These are phyloP conservation scores for Erebia epiphron DNA, from an alignment of 2,888 invertebrate genomes.

Conservation along the genomic window DNA sequence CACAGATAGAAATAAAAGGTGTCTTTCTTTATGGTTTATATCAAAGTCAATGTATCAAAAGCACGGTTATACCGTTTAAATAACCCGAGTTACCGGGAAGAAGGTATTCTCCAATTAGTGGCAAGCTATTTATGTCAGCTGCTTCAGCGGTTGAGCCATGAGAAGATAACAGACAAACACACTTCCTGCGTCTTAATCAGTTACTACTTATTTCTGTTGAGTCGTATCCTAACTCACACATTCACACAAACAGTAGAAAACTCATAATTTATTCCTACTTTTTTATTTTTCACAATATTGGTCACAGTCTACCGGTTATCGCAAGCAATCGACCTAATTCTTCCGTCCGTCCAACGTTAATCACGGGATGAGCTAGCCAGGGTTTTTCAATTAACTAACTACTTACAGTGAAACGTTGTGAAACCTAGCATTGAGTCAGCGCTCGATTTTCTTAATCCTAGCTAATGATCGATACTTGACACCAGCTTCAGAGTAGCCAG, in stretches of 20 bases:
- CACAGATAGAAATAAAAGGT: not conserved
- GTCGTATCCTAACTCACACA: not conserved
- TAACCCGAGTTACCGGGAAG: not conserved
- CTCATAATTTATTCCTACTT: not conserved
- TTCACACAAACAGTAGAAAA: not conserved
- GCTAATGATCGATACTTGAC: not conserved
- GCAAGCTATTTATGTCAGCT: no score
- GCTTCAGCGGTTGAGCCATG: no score
- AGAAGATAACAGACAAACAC: no score
- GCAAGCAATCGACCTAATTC: constrained; percentile 1
- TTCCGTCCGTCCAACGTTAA: not conserved
- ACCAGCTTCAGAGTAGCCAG: no score
- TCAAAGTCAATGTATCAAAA: no score
- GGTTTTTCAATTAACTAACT: not conserved
- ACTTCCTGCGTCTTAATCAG: no score
- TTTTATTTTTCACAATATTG: not conserved
- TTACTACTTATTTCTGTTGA: not conserved
- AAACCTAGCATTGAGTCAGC: not conserved
- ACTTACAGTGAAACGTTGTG: not conserved
- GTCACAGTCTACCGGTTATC: not conserved
- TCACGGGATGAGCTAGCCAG: not conserved
- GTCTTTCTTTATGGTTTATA: not conserved
- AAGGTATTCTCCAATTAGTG: no score
- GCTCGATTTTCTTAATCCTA: not conserved
- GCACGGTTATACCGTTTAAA: no score